Evolutionary conservation across 2,797 vertebrate genomes (phyloP).

Genomic region (Typhlichthys subterraneus): DNA sequence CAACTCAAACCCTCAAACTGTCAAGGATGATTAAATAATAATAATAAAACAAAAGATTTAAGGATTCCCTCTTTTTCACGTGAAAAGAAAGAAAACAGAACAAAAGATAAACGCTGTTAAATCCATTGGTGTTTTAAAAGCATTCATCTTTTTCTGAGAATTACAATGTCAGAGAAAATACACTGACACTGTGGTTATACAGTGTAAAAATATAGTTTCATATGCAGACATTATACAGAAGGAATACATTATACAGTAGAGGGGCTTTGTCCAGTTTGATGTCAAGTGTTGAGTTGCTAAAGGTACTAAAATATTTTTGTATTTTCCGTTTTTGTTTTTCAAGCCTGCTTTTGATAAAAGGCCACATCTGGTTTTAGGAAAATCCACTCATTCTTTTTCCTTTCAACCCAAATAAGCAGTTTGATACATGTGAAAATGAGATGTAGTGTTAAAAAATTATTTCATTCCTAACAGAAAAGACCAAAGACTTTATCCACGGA

Average conservation of each 20-base stretch:
- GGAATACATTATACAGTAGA: neutral
- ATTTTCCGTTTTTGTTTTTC: no score
- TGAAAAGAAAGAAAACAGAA: constrained; percentile 10
- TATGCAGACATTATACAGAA: constrained; percentile 6
- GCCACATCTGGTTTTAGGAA: neutral
- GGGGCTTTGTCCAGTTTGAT: neutral
- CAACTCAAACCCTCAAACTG: constrained; percentile 45
- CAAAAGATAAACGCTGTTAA: constrained; percentile 1
- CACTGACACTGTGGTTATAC: constrained; percentile 3
- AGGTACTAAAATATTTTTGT: no score
- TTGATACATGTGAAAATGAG: neutral
- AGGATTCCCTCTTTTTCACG: constrained; percentile 5
- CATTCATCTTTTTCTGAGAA: constrained; percentile 1
- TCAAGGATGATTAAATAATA: constrained; percentile 44
- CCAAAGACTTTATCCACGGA: constrained; percentile 1
- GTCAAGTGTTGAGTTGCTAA: neutral
- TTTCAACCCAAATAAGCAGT: constrained; percentile 1
- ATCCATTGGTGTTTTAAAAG: neutral
- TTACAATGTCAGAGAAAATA: constrained; percentile 8
- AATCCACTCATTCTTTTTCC: neutral
- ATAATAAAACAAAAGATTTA: constrained; percentile 36
- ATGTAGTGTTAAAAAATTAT: constrained; percentile 3
- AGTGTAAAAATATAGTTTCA: constrained; percentile 10
- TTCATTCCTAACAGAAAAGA: constrained; percentile 7
- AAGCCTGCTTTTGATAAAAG: neutral